Evolutionary conservation across 2,888 invertebrate genomes (phyloP), one percentile per base, ranked within the genome.

Genomic region (Drosophila hamatofila): DNA sequence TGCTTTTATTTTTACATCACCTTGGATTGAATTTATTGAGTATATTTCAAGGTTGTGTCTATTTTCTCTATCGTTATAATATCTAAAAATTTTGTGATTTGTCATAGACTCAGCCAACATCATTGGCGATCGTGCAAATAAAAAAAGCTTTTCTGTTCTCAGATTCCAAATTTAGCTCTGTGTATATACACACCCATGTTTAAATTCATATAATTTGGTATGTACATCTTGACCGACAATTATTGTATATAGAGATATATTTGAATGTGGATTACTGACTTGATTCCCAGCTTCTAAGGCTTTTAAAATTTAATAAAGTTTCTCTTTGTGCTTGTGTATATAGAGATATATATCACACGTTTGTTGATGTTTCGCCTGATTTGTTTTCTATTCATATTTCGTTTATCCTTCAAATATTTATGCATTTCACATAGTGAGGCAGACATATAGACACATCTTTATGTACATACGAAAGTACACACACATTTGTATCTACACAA

Each of bases 11-110:
- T 63, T 55, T 35, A 30, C 56, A 12, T 57, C 57, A 58, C 69
- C 48, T 63, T 78, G 63, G 60, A 68, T 39, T 21, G 60, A 52
- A 42, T 66, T 60, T 54, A 55, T 63, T 66, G 59, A 66, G 69
- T 60, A 62, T 58, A 67, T 76, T 60, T 58, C 80, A 81, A 81
- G 80, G 80, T 80, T 76, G 76, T 49, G 68, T 52, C 60, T 61
- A 59, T 64, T 79, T 75, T 64, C 63, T 81, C 59, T 66, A 66
- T 70, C 49, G 56, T 48, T 49, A 80, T 69, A 69, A 62, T 67
- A 72, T 70, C 56, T 54, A 44, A 52, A 57, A 64, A 48, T 52
- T 63, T 62, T 66, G 48, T 55, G 63, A 57, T 62, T 65, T 44
- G 64, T 65, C 75, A 70, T 54, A 75, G 64, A 59, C 30, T 52